Percentiles rank a stretch among this genome's conserved stretches.
Evolutionary conservation across 37 sponge, comb jelly and placozoan genomes (phyloP).

Genomic region (Geodia barretti): DNA sequence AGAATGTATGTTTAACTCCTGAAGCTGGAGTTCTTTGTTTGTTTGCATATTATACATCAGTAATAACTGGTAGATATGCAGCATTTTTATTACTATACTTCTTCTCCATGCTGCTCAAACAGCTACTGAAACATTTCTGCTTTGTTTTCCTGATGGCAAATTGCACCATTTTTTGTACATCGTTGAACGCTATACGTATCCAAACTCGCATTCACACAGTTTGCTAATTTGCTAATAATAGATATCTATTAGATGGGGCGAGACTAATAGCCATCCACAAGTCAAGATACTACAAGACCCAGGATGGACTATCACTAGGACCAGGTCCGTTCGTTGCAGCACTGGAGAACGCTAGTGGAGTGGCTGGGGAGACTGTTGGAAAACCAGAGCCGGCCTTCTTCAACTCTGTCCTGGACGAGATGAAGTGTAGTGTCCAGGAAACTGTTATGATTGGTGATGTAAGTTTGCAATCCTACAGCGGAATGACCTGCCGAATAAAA

Average conservation of each 20-base stretch:
- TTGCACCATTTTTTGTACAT: too few species aligned
- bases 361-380: conserved; percentile 48
- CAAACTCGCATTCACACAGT: neutral
- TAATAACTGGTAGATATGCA: neutral
- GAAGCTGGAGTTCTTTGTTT: too few species aligned
- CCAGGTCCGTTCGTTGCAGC: conserved; percentile 81
- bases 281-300: conserved; percentile 48
- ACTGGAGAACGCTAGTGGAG: conserved; percentile 71
- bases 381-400: conserved; percentile 63
- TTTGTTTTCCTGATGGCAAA: too few species aligned
- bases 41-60: neutral
- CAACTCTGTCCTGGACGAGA: conserved; percentile 29
- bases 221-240: conserved; percentile 12
- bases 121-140: too few species aligned
- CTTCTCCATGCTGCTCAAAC: neutral
- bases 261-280: conserved; percentile 72
- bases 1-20: too few species aligned
- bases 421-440: conserved; percentile 34
- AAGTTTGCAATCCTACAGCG: conserved; percentile 23
- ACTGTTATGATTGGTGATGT: conserved; percentile 83
- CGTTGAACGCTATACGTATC: too few species aligned
- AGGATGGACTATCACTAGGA: conserved; percentile 61
- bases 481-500: too few species aligned
- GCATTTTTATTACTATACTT: neutral
- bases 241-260: conserved; percentile 30